Evolutionary conservation across 2,113 vertebrate genomes (phyloP).

Genomic region (Vanacampus margaritifer): DNA sequence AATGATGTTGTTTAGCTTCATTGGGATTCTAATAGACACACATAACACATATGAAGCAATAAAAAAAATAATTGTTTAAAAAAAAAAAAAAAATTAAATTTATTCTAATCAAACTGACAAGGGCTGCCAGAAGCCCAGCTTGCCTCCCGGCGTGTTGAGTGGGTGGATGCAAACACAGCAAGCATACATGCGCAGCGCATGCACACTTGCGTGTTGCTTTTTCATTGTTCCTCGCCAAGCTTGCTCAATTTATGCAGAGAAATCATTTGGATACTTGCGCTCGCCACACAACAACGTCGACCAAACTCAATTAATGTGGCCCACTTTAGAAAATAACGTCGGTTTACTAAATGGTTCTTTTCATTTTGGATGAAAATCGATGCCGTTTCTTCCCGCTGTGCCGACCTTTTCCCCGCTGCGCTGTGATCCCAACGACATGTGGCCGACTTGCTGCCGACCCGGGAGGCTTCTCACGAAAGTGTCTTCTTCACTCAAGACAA

Average conservation of each 20-base stretch:
- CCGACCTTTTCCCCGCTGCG: neutral
- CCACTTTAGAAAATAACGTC: neutral
- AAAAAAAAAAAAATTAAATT: too few species aligned
- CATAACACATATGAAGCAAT: too few species aligned
- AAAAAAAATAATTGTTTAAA: too few species aligned
- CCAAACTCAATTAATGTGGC: neutral
- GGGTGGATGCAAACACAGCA: neutral
- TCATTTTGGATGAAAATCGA: too few species aligned
- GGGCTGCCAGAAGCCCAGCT: neutral
- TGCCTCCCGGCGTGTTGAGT: neutral
- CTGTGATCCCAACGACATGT: neutral
- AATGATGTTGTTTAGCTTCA: too few species aligned
- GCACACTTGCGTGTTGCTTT: neutral
- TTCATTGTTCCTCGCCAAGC: neutral
- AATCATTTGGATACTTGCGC: neutral
- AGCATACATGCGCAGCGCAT: neutral
- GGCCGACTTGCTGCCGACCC: neutral
- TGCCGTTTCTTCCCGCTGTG: neutral
- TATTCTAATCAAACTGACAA: constrained; percentile 11
- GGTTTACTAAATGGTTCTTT: neutral
- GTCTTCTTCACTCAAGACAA: neutral
- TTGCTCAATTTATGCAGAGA: neutral
- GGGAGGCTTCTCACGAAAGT: neutral
- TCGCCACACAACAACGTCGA: neutral
- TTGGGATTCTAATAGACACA: too few species aligned